phyloP scores from a whole-genome alignment of 64 coral and sea anemone genomes.

The Hydrozoanthus tunicans region DNA sequence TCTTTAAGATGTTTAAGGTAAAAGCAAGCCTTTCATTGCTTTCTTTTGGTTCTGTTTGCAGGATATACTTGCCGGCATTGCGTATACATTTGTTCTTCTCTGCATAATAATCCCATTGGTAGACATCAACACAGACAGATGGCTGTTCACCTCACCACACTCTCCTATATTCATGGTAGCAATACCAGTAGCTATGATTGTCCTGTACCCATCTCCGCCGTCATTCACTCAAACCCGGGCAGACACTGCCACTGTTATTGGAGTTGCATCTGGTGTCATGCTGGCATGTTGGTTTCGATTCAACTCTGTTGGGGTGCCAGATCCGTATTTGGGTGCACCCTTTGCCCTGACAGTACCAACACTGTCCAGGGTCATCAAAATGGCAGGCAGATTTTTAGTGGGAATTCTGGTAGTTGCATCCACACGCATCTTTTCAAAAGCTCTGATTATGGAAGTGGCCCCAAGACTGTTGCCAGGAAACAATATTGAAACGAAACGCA shows the following conservation, averaged over 20 bases:
- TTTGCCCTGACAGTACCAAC: constrained; percentile 61
- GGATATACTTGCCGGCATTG: constrained; percentile 84
- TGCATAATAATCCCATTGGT: constrained; percentile 64
- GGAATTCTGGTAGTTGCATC: constrained; percentile 72
- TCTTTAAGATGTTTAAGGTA: no score
- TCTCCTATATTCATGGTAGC: constrained; percentile 79
- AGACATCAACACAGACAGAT: constrained; percentile 64
- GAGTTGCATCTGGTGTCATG: constrained; percentile 64
- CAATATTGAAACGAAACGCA: constrained; percentile 55
- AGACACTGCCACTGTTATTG: constrained; percentile 82
- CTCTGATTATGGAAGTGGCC: constrained; percentile 50
- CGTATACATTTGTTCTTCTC: constrained; percentile 65
- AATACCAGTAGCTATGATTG: constrained; percentile 72
- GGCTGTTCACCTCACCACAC: constrained; percentile 80
- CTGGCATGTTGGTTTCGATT: constrained; percentile 71
- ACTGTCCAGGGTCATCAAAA: constrained; percentile 57
- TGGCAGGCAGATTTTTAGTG: constrained; percentile 73
- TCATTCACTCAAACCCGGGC: constrained; percentile 67
- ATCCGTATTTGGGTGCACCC: constrained; percentile 73
- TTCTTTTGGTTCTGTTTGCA: constrained; percentile 14
- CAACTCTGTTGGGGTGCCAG: constrained; percentile 54
- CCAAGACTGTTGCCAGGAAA: constrained; percentile 66
- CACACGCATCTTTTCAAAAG: constrained; percentile 69
- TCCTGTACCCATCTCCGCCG: constrained; percentile 80
- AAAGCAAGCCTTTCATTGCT: not conserved